A percentile compares a stretch with the other conserved stretches of the same genome.
Evolutionary conservation across 1,140 invertebrate genomes (phyloP).

Genomic region (Notospermus geniculatus): DNA sequence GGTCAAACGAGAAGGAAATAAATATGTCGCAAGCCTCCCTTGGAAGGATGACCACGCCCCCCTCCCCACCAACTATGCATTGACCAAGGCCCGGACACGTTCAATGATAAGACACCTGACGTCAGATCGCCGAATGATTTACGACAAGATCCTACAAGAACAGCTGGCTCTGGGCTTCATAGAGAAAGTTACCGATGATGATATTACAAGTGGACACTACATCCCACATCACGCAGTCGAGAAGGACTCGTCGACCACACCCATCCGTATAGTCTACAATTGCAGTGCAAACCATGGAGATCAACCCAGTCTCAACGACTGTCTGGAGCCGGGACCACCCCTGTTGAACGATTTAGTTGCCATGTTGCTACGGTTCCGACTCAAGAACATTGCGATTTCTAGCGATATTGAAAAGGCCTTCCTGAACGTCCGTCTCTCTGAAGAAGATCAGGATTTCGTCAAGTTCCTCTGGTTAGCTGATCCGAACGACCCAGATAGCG

Average conservation of each 20-base stretch:
- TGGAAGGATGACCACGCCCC: background rate
- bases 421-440: background rate
- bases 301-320: constrained; percentile 7
- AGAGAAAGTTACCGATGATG: constrained; percentile 9
- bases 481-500: constrained; percentile 7
- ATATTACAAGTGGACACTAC: constrained; percentile 7
- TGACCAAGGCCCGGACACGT: constrained; percentile 2
- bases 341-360: constrained; percentile 5
- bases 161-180: constrained; percentile 8
- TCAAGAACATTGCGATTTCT: constrained; percentile 1
- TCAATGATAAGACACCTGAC: background rate
- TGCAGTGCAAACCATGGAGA: background rate
- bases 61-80: constrained; percentile 13
- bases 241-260: constrained; percentile 6
- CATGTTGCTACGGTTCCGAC: background rate
- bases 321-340: background rate
- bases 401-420: constrained; percentile 10
- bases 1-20: too few relatives aligned
- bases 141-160: constrained; percentile 1
- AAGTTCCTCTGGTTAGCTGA: constrained; percentile 8
- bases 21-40: too few relatives aligned
- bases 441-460: background rate
- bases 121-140: background rate
- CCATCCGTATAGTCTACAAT: constrained; percentile 11
- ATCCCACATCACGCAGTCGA: constrained; percentile 4